Conservation (phyloP, 2,888 invertebrate genomes). For the Alloscopus bannaensis region DNA sequence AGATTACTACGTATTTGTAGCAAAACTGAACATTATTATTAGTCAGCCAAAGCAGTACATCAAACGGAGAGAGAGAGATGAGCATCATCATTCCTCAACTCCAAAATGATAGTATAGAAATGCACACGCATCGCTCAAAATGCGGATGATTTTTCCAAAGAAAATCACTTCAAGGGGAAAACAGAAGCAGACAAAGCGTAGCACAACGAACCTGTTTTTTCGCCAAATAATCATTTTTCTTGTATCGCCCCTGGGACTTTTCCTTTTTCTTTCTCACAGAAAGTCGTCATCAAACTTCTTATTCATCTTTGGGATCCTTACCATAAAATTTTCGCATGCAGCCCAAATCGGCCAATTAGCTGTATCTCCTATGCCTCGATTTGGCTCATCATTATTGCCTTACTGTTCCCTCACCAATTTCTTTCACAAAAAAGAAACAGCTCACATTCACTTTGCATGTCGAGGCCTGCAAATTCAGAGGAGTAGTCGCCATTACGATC, state of each 20-base stretch:
- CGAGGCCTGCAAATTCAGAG: too few relatives aligned
- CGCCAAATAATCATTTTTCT: constrained; percentile 37
- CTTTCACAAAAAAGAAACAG: not conserved
- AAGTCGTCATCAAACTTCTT: too few relatives aligned
- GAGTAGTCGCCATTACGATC: too few relatives aligned
- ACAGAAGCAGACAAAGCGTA: constrained; percentile 5
- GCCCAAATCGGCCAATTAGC: constrained; percentile 12
- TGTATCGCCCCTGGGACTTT: constrained; percentile 60
- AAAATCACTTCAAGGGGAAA: not conserved
- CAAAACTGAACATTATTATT: constrained; percentile 41
- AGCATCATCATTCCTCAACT: constrained; percentile 15
- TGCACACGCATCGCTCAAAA: constrained; percentile 40
- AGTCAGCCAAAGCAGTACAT: constrained; percentile 27
- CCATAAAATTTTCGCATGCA: constrained; percentile 40
- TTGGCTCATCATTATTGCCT: constrained; percentile 40
- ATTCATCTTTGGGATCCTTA: constrained; percentile 30
- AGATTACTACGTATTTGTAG: too few relatives aligned
- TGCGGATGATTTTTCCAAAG: constrained; percentile 20
- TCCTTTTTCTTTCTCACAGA: constrained; percentile 46
- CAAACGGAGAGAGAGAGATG: constrained; percentile 11
- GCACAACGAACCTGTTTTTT: constrained; percentile 43
- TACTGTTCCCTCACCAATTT: constrained; percentile 9
- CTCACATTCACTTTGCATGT: too few relatives aligned
- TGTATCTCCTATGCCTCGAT: constrained; percentile 30
- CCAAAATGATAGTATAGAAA: constrained; percentile 19